Evolutionary conservation across 2,888 invertebrate genomes (phyloP), one percentile per base, ranked within the genome.

Genomic region (Cordilura impudica): DNA sequence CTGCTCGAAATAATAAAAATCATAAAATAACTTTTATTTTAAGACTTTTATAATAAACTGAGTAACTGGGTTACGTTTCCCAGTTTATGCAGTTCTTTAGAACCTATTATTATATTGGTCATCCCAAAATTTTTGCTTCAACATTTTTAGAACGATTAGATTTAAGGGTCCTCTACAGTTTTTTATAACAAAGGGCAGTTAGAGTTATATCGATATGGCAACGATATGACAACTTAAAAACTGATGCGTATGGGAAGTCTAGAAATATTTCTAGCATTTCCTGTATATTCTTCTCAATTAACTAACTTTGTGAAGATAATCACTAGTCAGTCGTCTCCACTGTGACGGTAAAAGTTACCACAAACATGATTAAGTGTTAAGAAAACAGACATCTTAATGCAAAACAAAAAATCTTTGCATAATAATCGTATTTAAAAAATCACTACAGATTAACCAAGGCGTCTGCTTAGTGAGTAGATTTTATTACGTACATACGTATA

Each of bases 371-470:
- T 35, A 56, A 61, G 47, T 63, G 53, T 47, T 66, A 61, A 66
- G 26, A 74, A 39, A 66, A 66, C 43, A 65, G 60, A 35, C 35
- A 53, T 47, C 60, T 58, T 43, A 66, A 63, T 63, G 47, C 51
- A 23, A 45, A 43, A 23, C 8, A 43, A 60, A 23, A 18, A 56
- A 21, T 39, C 39, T 58, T 61, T 74, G 53, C 60, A 61, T 74
- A 67, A 67, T 8, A 74, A n/a, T n/a, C n/a, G n/a, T n/a, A n/a
- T 14, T 39, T 47, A 18, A 51, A 67, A 60, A 47, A 16, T 73
- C 49, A 31, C 43, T 45, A 47, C 21, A 53, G 43, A 75, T 69
- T 47, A 75, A 26, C n/a, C 26, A 69, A 61, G 26, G 43, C 53
- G 54, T 67, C 67, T 61, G 54, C 31, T 61, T 29, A 56, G 16